Evolutionary conservation across 2,888 invertebrate genomes (phyloP).

Genomic region (Machimus rusticus): DNA sequence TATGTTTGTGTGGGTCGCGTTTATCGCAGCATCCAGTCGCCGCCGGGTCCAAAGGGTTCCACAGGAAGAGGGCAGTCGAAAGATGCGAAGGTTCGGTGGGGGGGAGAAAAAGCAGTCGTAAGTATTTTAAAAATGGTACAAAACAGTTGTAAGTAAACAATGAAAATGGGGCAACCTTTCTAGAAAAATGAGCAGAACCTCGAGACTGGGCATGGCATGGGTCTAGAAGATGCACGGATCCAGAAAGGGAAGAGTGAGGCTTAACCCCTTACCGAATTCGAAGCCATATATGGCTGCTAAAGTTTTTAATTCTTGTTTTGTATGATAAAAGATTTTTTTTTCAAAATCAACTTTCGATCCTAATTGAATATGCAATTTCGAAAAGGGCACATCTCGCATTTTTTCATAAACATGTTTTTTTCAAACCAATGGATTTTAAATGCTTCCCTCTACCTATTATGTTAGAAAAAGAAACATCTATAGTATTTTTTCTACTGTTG

Average conservation of each 20-base stretch:
- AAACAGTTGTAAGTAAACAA: slow-evolving; percentile 33
- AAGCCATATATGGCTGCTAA: too few species aligned
- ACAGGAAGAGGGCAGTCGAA: slow-evolving; percentile 3
- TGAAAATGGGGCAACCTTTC: slow-evolving; percentile 28
- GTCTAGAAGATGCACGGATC: background rate
- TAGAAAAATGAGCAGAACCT: slow-evolving; percentile 10
- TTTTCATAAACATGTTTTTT: too few species aligned
- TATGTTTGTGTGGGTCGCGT: slow-evolving; percentile 41
- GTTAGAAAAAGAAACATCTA: too few species aligned
- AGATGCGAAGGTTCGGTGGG: background rate
- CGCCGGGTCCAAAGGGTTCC: background rate
- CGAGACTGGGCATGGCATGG: background rate
- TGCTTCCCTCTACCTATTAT: too few species aligned
- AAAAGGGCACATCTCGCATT: too few species aligned
- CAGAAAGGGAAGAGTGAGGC: background rate
- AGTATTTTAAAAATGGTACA: background rate
- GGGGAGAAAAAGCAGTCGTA: background rate
- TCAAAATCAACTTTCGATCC: too few species aligned
- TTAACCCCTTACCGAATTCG: too few species aligned
- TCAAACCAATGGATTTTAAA: too few species aligned
- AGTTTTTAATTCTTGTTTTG: too few species aligned
- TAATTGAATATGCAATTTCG: too few species aligned
- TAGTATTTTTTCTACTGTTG: too few species aligned
- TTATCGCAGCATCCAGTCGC: background rate
- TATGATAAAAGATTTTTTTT: too few species aligned